Conservation (phyloP, 2,113 vertebrate species). For the Barbus barbus region DNA sequence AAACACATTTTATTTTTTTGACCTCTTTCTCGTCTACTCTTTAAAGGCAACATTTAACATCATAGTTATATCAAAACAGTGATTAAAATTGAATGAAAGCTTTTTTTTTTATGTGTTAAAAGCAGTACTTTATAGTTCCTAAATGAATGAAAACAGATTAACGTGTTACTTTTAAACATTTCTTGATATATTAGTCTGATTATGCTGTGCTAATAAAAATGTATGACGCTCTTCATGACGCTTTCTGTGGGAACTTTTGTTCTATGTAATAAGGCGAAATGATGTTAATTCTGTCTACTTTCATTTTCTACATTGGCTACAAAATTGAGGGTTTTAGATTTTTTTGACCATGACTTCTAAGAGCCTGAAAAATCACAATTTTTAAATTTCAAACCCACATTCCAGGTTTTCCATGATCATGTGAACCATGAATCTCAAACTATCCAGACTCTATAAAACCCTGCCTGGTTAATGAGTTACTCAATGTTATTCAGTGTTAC, state of each 20-base stretch:
- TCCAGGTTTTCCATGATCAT: not conserved
- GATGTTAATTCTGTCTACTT: not conserved
- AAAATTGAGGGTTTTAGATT: not conserved
- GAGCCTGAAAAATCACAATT: not conserved
- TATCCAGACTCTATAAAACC: not conserved
- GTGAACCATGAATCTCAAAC: not conserved
- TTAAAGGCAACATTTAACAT: not conserved
- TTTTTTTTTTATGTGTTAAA: not conserved
- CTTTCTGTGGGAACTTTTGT: not conserved
- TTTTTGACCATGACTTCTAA: not conserved
- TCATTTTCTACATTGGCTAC: not conserved
- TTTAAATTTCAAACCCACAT: not conserved
- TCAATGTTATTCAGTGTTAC: constrained; percentile 1
- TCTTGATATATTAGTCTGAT: not conserved
- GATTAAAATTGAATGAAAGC: not conserved
- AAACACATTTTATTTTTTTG: not conserved
- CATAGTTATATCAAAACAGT: not conserved
- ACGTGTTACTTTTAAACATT: not conserved
- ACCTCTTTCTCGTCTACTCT: not conserved
- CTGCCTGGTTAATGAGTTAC: constrained; percentile 16
- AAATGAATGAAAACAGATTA: not conserved
- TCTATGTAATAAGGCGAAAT: not conserved
- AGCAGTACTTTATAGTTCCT: not conserved
- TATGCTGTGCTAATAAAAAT: not conserved
- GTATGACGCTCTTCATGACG: not conserved